A percentile compares a stretch with the other conserved stretches of the same genome.
These are phyloP conservation scores for Prionace glauca DNA, from an alignment of 2,797 vertebrate genomes.

Conservation along the genomic window DNA sequence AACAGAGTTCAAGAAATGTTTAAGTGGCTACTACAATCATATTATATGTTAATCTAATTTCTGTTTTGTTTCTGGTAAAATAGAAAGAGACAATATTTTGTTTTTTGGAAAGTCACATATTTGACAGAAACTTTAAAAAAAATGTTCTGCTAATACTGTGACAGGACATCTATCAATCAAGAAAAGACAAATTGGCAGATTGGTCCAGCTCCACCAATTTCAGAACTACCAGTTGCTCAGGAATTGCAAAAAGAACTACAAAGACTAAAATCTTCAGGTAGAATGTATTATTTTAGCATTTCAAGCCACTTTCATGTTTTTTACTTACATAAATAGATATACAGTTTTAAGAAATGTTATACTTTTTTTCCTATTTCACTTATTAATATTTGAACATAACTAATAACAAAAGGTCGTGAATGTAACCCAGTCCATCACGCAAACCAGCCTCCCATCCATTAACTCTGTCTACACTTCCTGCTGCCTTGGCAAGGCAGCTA, in stretches of 20 bases:
- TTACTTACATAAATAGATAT: background rate
- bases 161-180: constrained; percentile 63
- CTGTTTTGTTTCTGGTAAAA: background rate
- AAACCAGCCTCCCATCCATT: too few species aligned
- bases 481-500: too few species aligned
- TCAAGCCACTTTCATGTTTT: background rate
- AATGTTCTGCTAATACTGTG: constrained; percentile 41
- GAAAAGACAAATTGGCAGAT: constrained; percentile 61
- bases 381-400: background rate
- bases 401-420: background rate
- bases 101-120: background rate
- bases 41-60: background rate
- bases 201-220: constrained; percentile 63
- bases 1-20: background rate
- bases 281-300: constrained; percentile 46
- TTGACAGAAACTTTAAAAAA: background rate
- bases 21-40: background rate
- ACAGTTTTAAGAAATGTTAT: background rate
- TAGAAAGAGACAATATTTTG: background rate
- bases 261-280: constrained; percentile 58
- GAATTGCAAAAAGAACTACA: constrained; percentile 70
- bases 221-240: constrained; percentile 71
- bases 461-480: too few species aligned
- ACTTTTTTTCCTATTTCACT: background rate
- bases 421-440: too few species aligned